Conservation (phyloP, 2,888 invertebrate genomes). For the Diabrotica balteata region DNA sequence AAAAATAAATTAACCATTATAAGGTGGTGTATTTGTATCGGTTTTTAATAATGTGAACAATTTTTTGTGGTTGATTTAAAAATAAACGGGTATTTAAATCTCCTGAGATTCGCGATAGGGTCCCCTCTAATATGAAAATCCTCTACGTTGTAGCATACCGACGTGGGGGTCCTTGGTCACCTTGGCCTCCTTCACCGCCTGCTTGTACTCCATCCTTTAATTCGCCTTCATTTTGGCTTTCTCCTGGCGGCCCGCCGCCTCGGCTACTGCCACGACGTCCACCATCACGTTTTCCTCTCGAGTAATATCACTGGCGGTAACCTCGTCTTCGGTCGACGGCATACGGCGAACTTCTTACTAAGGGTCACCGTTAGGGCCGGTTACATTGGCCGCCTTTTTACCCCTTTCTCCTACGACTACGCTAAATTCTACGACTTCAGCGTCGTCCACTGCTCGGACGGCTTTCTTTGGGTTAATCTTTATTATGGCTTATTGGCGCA, state of each 20-base stretch:
- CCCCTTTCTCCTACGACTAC: slow-evolving; percentile 98
- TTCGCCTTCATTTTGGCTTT: slow-evolving; percentile 50
- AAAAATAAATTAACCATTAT: too few species aligned
- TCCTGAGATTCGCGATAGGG: slow-evolving; percentile 54
- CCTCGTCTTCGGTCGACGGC: slow-evolving; percentile 90
- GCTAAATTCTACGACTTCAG: slow-evolving; percentile 97
- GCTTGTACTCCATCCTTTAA: slow-evolving; percentile 55
- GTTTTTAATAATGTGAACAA: too few species aligned
- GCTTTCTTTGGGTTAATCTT: slow-evolving; percentile 99
- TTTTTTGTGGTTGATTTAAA: too few species aligned
- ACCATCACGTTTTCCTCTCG: slow-evolving; percentile 65
- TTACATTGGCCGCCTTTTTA: slow-evolving; percentile 97
- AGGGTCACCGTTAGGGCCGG: slow-evolving; percentile 95
- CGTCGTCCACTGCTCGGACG: slow-evolving; percentile 98
- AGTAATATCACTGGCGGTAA: slow-evolving; percentile 71
- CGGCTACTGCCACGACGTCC: slow-evolving; percentile 65
- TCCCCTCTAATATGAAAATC: slow-evolving; percentile 57
- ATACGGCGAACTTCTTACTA: slow-evolving; percentile 95
- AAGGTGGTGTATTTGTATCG: too few species aligned
- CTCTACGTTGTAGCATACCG: slow-evolving; percentile 61
- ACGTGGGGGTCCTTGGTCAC: slow-evolving; percentile 55
- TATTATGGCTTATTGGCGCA: slow-evolving; percentile 92
- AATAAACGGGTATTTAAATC: too few species aligned
- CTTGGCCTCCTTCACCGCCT: slow-evolving; percentile 55
- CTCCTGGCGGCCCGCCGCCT: slow-evolving; percentile 53